These are phyloP conservation scores for Centropyge bicolor DNA, from an alignment of 2,797 vertebrate genomes.

Conservation along the genomic window DNA sequence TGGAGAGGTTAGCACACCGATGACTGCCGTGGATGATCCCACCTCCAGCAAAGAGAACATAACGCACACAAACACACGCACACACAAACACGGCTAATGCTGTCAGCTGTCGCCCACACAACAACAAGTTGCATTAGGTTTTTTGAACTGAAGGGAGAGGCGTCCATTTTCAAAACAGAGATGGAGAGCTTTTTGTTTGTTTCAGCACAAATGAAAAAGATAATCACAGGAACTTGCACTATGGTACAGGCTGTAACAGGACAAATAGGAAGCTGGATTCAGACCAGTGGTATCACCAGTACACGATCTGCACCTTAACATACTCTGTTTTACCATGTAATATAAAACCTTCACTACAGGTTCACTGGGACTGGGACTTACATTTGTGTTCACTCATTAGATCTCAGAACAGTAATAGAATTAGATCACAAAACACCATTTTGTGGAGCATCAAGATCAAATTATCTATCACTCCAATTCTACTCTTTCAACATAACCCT, in stretches of 20 bases:
- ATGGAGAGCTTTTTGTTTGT: slow-evolving; percentile 35
- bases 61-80: slow-evolving; percentile 18
- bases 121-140: slow-evolving; percentile 44
- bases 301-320: background rate
- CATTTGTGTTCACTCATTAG: background rate
- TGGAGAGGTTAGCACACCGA: slow-evolving; percentile 57
- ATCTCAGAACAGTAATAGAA: background rate
- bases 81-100: slow-evolving; percentile 36
- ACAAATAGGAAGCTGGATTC: slow-evolving; percentile 7
- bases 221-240: slow-evolving; percentile 16
- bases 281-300: background rate
- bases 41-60: slow-evolving; percentile 56
- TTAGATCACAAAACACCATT: slow-evolving; percentile 14
- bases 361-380: background rate
- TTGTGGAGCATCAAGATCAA: slow-evolving; percentile 11
- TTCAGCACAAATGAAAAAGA: slow-evolving; percentile 8
- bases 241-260: background rate
- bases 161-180: slow-evolving; percentile 37
- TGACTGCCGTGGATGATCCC: slow-evolving; percentile 60
- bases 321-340: background rate
- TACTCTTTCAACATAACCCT: background rate
- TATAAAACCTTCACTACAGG: background rate
- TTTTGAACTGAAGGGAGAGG: slow-evolving; percentile 31
- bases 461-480: background rate
- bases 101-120: slow-evolving; percentile 56